Evolutionary conservation across 1,140 invertebrate genomes (phyloP).

Genomic region (Eueides isabella): DNA sequence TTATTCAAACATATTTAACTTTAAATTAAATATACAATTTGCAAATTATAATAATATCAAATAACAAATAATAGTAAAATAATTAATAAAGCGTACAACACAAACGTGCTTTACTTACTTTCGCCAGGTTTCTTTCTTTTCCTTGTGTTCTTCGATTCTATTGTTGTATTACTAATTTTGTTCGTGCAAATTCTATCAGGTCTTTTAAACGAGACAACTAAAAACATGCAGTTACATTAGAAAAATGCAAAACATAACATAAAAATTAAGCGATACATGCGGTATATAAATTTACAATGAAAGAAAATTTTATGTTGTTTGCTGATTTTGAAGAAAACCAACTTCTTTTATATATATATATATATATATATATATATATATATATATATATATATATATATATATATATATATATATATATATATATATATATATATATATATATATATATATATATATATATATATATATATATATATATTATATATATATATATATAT

Average conservation of each 20-base stretch:
- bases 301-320: not conserved
- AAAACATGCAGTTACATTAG: conserved; percentile 68
- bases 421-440: too few species aligned
- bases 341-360: too few species aligned
- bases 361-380: too few species aligned
- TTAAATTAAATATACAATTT: not conserved
- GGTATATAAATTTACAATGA: not conserved
- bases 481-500: too few species aligned
- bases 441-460: too few species aligned
- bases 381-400: too few species aligned
- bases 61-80: conserved; percentile 14
- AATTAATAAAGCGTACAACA: not conserved
- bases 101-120: conserved; percentile 83
- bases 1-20: too few species aligned
- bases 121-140: conserved; percentile 90
- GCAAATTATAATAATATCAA: conserved; percentile 10
- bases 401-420: too few species aligned
- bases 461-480: too few species aligned
- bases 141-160: conserved; percentile 77
- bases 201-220: conserved; percentile 80
- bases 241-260: conserved; percentile 42
- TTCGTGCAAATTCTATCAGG: conserved; percentile 62
- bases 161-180: conserved; percentile 52
- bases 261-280: conserved; percentile 35
- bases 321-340: too few species aligned